Percentiles rank a stretch among this genome's conserved stretches.
These are phyloP conservation scores for Myzus persicae DNA, from an alignment of 1,140 invertebrate species.

Conservation along the genomic window DNA sequence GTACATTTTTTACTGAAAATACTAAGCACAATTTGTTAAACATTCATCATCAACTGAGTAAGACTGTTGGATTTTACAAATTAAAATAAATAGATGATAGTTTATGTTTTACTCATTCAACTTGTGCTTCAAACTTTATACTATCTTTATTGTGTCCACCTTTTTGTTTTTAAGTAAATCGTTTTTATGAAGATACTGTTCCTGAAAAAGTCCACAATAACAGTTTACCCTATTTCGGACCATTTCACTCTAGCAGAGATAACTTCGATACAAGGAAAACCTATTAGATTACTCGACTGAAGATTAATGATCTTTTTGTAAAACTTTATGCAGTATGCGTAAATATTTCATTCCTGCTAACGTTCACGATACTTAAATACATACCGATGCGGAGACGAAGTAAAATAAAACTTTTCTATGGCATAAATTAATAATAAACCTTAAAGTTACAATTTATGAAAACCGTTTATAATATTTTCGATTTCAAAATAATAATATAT, in stretches of 20 bases:
- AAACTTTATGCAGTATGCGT: slow-evolving; percentile 22
- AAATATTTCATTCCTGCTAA: background rate
- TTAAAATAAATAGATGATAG: background rate
- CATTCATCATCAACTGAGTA: background rate
- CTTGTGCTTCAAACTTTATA: background rate
- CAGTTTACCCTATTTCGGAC: slow-evolving; percentile 31
- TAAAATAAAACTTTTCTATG: slow-evolving; percentile 24
- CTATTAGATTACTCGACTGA: slow-evolving; percentile 30
- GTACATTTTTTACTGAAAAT: background rate
- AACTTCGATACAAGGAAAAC: slow-evolving; percentile 46
- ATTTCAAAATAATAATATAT: background rate
- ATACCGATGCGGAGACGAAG: background rate
- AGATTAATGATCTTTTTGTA: slow-evolving; percentile 44
- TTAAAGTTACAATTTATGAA: slow-evolving; percentile 25
- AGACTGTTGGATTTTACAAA: background rate
- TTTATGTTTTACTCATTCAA: background rate
- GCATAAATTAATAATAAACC: slow-evolving; percentile 33
- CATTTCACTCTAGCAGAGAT: background rate
- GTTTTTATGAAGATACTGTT: background rate
- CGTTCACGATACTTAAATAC: slow-evolving; percentile 9
- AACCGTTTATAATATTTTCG: slow-evolving; percentile 4
- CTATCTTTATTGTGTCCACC: slow-evolving; percentile 37
- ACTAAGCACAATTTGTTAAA: background rate
- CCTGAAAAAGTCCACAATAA: background rate
- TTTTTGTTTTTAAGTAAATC: slow-evolving; percentile 39